phyloP scores from a whole-genome alignment of 2,113 vertebrate species.

The Panthera leo region DNA sequence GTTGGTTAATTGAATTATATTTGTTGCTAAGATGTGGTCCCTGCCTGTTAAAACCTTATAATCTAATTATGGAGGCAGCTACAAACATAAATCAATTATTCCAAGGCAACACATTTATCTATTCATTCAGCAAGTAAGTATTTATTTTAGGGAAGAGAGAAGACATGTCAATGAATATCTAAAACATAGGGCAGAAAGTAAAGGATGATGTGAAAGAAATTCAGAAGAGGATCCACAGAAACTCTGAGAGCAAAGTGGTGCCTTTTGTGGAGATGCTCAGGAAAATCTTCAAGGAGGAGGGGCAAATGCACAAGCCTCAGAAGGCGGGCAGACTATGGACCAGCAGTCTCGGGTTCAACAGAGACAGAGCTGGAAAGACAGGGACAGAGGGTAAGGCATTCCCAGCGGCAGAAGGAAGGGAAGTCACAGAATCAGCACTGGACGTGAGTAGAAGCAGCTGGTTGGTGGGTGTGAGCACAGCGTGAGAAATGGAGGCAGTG shows the following conservation, averaged over 20 bases:
- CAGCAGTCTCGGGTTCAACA: neutral
- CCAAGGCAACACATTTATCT: neutral
- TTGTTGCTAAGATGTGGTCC: neutral
- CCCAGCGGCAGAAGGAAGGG: neutral
- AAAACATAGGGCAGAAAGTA: neutral
- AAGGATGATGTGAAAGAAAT: no score
- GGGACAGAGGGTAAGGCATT: no score
- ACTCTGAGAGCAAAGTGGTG: neutral
- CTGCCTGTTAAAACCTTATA: neutral
- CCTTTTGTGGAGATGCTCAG: neutral
- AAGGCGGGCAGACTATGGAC: fast-evolving
- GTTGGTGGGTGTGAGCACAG: neutral
- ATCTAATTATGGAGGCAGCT: neutral
- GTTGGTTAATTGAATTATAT: neutral
- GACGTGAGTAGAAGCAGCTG: fast-evolving
- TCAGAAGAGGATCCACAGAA: neutral
- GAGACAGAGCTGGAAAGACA: neutral
- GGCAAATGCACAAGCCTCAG: no score
- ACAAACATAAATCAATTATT: neutral
- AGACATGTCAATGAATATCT: neutral
- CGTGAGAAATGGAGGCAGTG: neutral
- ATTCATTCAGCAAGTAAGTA: neutral
- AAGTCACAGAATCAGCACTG: no score
- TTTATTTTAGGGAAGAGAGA: neutral
- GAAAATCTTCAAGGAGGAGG: neutral